Evolutionary conservation across 64 coral and sea anemone genomes (phyloP).

Genomic region (Actinia tenebrosa): DNA sequence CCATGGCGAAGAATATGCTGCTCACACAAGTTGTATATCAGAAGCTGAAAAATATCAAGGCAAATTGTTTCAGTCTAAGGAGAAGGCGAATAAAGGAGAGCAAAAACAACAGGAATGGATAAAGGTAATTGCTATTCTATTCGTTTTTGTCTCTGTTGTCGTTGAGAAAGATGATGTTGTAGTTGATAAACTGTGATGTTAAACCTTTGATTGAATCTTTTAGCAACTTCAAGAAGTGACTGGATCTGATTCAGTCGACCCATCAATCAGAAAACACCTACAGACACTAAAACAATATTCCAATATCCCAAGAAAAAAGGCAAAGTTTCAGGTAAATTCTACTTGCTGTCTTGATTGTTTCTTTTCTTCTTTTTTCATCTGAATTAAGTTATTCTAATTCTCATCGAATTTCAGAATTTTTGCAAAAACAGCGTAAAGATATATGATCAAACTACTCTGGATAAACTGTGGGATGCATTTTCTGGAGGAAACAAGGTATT

Average conservation of each 20-base stretch:
- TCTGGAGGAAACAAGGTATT: slow-evolving; percentile 38
- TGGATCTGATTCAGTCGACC: slow-evolving; percentile 39
- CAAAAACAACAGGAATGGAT: slow-evolving; percentile 95
- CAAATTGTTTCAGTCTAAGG: slow-evolving; percentile 91
- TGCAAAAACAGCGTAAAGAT: slow-evolving; percentile 89
- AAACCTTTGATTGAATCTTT: not conserved
- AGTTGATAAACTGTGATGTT: not conserved
- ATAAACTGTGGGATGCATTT: slow-evolving; percentile 85
- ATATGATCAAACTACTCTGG: slow-evolving; percentile 48
- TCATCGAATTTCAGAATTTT: slow-evolving; percentile 68
- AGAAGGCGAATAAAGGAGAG: slow-evolving; percentile 89
- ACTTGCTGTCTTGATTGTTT: not conserved
- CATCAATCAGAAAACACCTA: slow-evolving; percentile 50
- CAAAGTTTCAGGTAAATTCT: slow-evolving; percentile 75
- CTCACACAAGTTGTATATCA: slow-evolving; percentile 81
- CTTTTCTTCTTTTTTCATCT: not conserved
- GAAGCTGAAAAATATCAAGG: slow-evolving; percentile 99
- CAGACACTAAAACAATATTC: slow-evolving; percentile 69
- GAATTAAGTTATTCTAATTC: not conserved
- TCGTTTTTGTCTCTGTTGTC: not conserved
- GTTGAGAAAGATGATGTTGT: not conserved
- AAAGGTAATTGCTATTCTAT: slow-evolving; percentile 22
- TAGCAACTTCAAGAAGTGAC: slow-evolving; percentile 82
- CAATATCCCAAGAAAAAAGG: slow-evolving; percentile 94
- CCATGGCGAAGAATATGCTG: slow-evolving; percentile 72